A percentile compares a stretch with the other conserved stretches of the same genome.
These are phyloP conservation scores for Felis catus DNA, from an alignment of 2,113 vertebrate species.

Conservation along the genomic window DNA sequence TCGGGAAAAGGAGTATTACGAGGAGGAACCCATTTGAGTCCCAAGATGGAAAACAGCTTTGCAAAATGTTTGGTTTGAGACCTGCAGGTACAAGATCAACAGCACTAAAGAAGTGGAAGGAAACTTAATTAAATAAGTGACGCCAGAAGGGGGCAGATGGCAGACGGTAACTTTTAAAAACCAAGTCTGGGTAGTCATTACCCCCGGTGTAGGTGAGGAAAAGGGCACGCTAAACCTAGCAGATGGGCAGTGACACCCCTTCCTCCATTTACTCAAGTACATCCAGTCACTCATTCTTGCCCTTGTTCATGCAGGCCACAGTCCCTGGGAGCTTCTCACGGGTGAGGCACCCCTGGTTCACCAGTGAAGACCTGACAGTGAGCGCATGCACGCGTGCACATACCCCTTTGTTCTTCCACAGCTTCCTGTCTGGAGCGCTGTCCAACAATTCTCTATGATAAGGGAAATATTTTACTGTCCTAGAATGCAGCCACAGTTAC, in stretches of 20 bases:
- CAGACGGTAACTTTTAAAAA: background rate
- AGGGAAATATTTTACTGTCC: background rate
- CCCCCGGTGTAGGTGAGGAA: rapidly evolving
- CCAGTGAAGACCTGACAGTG: background rate
- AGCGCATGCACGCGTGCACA: rapidly evolving
- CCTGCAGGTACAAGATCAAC: background rate
- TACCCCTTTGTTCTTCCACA: background rate
- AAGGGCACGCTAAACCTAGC: rapidly evolving
- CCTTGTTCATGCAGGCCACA: rapidly evolving
- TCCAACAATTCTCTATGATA: background rate
- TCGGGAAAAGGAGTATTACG: background rate
- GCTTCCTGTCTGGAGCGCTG: background rate
- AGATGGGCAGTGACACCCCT: rapidly evolving
- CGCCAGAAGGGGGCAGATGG: background rate
- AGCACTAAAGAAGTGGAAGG: background rate
- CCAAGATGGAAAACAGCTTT: background rate
- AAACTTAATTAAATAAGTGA: background rate
- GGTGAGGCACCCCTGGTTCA: background rate
- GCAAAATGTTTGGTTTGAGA: background rate
- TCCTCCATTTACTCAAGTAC: rapidly evolving
- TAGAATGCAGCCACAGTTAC: background rate
- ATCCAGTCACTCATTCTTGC: background rate
- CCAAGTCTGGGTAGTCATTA: background rate
- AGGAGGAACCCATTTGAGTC: background rate
- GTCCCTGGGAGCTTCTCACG: background rate